A percentile compares a stretch with the other conserved stretches of the same genome.
Evolutionary conservation across 2,888 invertebrate genomes (phyloP).

Genomic region (Gryllus longicercus): DNA sequence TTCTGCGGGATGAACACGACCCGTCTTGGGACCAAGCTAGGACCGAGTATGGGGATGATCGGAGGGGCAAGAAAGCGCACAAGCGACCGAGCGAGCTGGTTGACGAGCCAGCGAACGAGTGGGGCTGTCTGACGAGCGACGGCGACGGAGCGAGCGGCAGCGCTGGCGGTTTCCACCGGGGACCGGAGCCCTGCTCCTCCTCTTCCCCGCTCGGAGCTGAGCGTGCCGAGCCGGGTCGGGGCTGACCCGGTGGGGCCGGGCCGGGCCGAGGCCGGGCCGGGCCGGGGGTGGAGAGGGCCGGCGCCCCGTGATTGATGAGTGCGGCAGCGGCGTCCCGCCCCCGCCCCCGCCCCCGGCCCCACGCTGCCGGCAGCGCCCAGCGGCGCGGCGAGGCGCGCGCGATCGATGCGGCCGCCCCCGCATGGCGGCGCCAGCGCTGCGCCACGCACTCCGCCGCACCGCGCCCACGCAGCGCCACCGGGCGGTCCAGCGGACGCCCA

Average conservation of each 20-base stretch:
- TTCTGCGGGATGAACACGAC: no score
- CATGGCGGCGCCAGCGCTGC: neutral
- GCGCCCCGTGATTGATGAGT: slow-evolving; percentile 6
- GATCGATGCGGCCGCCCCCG: neutral
- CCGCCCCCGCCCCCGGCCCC: neutral
- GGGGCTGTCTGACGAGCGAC: no score
- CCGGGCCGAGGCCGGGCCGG: neutral
- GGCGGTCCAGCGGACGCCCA: neutral
- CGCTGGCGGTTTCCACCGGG: no score
- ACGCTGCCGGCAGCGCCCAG: neutral
- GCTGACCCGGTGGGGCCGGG: neutral
- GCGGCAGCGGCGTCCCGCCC: neutral
- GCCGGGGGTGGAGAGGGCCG: neutral
- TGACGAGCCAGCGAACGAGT: no score
- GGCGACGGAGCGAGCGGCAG: no score
- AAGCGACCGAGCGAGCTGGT: no score
- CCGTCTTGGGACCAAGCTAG: no score
- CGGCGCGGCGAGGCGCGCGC: neutral
- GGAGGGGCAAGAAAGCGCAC: no score
- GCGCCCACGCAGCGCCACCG: neutral
- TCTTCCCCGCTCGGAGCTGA: no score
- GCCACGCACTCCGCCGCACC: neutral
- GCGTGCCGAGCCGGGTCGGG: neutral
- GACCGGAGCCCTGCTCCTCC: no score
- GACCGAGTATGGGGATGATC: no score